Conservation (phyloP, 2,797 vertebrate species). For the Chiroxiphia lanceolata region DNA sequence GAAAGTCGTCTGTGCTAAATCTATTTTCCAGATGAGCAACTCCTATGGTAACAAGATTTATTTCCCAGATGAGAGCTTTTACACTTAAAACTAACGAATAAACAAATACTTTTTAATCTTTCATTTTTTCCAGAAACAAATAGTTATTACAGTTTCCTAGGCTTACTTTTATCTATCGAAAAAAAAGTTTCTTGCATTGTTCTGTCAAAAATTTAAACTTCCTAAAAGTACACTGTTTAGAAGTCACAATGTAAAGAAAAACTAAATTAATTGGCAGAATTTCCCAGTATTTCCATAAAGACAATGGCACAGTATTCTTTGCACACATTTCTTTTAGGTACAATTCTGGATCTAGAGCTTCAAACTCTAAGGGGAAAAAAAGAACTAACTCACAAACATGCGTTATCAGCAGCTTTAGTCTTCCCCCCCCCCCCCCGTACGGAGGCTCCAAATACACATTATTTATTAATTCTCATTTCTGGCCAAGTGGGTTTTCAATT, state of each 20-base stretch:
- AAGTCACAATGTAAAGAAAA: background rate
- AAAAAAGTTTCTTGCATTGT: background rate
- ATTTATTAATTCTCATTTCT: background rate
- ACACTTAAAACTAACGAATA: background rate
- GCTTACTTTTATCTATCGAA: background rate
- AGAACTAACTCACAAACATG: background rate
- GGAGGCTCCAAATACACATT: background rate
- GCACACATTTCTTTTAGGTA: fast-evolving
- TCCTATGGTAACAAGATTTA: background rate
- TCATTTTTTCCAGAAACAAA: background rate
- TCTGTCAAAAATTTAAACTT: background rate
- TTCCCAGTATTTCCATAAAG: background rate
- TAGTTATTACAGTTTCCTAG: background rate
- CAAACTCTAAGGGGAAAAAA: background rate
- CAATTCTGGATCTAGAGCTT: background rate
- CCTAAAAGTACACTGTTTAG: background rate
- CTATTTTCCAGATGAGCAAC: background rate
- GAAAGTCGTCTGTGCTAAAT: background rate
- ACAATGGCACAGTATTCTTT: background rate
- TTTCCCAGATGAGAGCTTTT: background rate
- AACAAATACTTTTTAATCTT: background rate
- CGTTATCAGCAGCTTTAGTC: background rate
- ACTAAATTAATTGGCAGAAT: background rate
- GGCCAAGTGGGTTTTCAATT: background rate
- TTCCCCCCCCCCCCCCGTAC: no score